Evolutionary conservation across 2,888 invertebrate species (phyloP).

Genomic region (Parthenolecanium corni): DNA sequence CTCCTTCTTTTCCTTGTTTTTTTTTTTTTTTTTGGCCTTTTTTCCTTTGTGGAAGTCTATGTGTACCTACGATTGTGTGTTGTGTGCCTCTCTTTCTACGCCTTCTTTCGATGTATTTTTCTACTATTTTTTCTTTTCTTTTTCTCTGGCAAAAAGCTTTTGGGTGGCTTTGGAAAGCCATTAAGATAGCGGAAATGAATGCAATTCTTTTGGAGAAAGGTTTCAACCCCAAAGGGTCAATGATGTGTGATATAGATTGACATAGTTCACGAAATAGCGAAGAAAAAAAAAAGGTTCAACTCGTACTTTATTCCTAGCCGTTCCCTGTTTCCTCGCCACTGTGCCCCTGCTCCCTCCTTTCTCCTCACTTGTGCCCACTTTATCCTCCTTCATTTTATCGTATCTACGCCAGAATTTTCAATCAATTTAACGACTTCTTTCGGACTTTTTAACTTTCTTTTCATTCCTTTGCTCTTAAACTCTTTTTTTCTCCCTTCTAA

Average conservation of each 20-base stretch:
- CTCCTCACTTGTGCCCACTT: too few relatives aligned
- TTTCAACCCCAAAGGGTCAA: conserved; percentile 25
- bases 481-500: not conserved
- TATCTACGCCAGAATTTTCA: conserved; percentile 7
- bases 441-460: conserved; percentile 11
- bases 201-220: conserved; percentile 13
- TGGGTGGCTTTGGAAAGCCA: conserved; percentile 23
- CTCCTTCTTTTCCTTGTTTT: too few relatives aligned
- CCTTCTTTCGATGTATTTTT: not conserved
- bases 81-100: not conserved
- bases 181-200: conserved; percentile 27
- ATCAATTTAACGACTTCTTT: conserved; percentile 20
- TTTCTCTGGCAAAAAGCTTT: conserved; percentile 2
- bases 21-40: too few relatives aligned
- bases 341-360: too few relatives aligned
- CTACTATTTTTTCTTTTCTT: conserved; percentile 5
- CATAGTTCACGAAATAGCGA: conserved; percentile 24
- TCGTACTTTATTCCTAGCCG: too few relatives aligned
- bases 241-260: conserved; percentile 24
- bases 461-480: too few relatives aligned
- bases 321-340: too few relatives aligned
- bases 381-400: conserved; percentile 2
- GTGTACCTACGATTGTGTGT: too few relatives aligned
- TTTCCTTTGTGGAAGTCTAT: too few relatives aligned
- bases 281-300: conserved; percentile 9